These are phyloP conservation scores for Eilema griseolum DNA, from an alignment of 2,888 invertebrate genomes.

Conservation along the genomic window DNA sequence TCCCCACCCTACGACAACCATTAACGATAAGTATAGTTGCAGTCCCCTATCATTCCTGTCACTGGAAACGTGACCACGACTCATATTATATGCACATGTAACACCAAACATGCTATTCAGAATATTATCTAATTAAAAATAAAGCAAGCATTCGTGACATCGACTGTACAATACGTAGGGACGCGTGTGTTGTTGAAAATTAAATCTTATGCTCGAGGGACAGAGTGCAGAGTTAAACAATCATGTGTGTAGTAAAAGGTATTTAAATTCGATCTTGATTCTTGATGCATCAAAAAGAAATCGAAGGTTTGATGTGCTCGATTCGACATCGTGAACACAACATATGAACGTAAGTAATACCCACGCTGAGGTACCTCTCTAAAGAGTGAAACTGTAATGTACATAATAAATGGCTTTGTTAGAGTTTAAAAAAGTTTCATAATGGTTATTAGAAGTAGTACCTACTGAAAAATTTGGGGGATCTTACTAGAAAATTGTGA, in stretches of 20 bases:
- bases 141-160: constrained; percentile 23
- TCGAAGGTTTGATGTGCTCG: constrained; percentile 28
- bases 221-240: constrained; percentile 13
- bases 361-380: background rate
- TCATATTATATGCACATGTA: constrained; percentile 25
- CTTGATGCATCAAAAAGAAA: constrained; percentile 37
- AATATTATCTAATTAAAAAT: constrained; percentile 18
- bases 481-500: background rate
- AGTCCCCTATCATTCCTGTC: constrained; percentile 40
- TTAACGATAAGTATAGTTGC: constrained; percentile 30
- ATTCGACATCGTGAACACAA: constrained; percentile 11
- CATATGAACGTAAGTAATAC: constrained; percentile 10
- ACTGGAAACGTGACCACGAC: constrained; percentile 40
- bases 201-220: constrained; percentile 16
- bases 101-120: constrained; percentile 21
- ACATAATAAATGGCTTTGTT: background rate
- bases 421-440: background rate
- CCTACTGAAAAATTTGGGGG: background rate
- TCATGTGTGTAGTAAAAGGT: background rate
- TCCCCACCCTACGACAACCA: constrained; percentile 37
- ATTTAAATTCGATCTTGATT: constrained; percentile 28
- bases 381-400: background rate
- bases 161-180: constrained; percentile 1
- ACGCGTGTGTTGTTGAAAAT: constrained; percentile 1
- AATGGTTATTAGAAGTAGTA: background rate